Conservation (phyloP, 2,888 invertebrate genomes). For the Cheilosia vernalis region DNA sequence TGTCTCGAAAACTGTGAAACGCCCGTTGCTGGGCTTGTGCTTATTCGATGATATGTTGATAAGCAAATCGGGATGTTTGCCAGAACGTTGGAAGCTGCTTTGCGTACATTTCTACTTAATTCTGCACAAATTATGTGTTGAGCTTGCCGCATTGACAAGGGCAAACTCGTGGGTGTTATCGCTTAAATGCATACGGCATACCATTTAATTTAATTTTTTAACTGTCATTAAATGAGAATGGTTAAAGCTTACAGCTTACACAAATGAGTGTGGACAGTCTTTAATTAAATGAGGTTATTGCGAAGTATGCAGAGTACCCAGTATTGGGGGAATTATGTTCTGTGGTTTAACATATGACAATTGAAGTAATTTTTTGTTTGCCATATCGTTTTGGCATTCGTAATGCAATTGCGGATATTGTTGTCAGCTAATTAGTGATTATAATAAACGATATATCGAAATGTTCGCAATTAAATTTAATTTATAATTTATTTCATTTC, state of each 20-base stretch:
- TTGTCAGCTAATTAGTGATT: too few relatives aligned
- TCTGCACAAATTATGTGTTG: conserved; percentile 22
- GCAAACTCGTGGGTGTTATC: conserved; percentile 21
- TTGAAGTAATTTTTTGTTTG: too few relatives aligned
- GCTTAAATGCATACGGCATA: not conserved
- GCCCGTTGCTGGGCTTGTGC: not conserved
- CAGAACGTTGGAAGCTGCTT: conserved; percentile 2
- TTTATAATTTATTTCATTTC: too few relatives aligned
- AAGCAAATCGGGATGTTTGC: conserved; percentile 29
- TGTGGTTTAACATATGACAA: too few relatives aligned
- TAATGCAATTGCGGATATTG: too few relatives aligned
- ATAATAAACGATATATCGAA: too few relatives aligned
- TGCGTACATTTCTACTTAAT: conserved; percentile 13
- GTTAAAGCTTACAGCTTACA: not conserved
- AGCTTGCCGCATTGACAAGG: conserved; percentile 25
- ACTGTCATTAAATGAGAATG: conserved; percentile 19
- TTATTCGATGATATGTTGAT: conserved; percentile 29
- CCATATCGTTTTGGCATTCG: too few relatives aligned
- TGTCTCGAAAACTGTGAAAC: conserved; percentile 9
- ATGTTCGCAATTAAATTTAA: too few relatives aligned
- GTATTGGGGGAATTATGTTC: too few relatives aligned
- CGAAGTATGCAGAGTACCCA: too few relatives aligned
- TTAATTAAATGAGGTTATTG: too few relatives aligned
- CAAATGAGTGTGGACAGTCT: conserved; percentile 5
- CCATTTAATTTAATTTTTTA: conserved; percentile 35